phyloP scores from a whole-genome alignment of 2,113 vertebrate species.

The Macrotus californicus region DNA sequence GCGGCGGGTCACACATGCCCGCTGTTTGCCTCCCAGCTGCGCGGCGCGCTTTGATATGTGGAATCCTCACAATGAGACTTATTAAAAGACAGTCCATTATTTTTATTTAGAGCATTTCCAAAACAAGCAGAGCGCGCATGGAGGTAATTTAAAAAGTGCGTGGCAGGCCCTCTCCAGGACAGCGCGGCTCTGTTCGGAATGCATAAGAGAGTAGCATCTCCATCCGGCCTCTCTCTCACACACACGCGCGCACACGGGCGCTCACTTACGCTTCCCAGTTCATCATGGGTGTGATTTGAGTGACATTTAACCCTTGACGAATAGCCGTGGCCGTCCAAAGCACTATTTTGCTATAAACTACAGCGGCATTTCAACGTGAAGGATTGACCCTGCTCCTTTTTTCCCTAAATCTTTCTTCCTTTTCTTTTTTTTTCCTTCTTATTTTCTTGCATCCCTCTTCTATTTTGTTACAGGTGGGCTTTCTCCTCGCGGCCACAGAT shows the following conservation, averaged over 20 bases:
- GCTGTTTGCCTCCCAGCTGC: conserved; percentile 83
- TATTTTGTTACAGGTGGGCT: conserved; percentile 78
- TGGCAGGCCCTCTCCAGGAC: conserved; percentile 83
- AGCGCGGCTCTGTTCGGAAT: conserved; percentile 79
- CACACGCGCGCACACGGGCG: fast-evolving
- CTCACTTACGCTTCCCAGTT: conserved; percentile 49
- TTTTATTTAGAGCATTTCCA: conserved; percentile 87
- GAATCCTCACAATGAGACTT: conserved; percentile 87
- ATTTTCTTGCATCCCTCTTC: conserved; percentile 33
- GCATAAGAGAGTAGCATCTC: conserved; percentile 76
- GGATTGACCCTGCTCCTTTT: conserved; percentile 62
- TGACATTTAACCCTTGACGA: conserved; percentile 84
- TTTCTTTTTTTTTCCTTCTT: background rate
- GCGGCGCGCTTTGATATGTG: conserved; percentile 80
- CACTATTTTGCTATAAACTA: conserved; percentile 28
- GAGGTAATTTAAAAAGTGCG: conserved; percentile 83
- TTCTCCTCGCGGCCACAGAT: conserved; percentile 38
- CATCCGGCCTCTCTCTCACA: background rate
- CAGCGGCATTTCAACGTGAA: conserved; percentile 55
- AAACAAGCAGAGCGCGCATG: conserved; percentile 80
- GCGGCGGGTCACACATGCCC: conserved; percentile 85
- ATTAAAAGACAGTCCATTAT: conserved; percentile 89
- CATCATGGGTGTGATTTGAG: conserved; percentile 80
- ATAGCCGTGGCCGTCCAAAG: conserved; percentile 59
- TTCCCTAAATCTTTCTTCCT: conserved; percentile 64